These are phyloP conservation scores for Pluvianellus socialis DNA, from an alignment of 2,113 vertebrate species.

Conservation along the genomic window DNA sequence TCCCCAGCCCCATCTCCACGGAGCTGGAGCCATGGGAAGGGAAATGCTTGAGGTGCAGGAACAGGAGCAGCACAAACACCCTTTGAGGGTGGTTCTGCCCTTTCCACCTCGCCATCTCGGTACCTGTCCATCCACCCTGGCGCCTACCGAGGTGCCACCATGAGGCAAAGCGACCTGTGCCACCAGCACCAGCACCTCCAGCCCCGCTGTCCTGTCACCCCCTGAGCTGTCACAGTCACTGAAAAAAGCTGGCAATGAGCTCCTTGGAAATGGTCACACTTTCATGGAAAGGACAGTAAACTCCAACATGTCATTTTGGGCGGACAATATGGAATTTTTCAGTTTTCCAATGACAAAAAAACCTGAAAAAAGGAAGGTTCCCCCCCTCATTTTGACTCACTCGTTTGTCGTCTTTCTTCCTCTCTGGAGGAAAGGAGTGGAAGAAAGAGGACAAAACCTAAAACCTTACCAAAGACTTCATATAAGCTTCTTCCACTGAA, in stretches of 20 bases:
- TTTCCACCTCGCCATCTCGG: neutral
- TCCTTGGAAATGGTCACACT: neutral
- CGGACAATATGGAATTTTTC: neutral
- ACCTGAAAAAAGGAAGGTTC: neutral
- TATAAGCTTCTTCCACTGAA: neutral
- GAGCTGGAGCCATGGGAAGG: neutral
- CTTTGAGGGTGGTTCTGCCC: neutral
- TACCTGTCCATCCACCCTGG: neutral
- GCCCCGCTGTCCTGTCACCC: neutral
- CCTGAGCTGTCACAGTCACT: rapidly evolving
- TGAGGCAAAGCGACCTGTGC: rapidly evolving
- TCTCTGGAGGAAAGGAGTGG: neutral
- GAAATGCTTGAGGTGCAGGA: neutral
- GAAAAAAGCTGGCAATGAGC: neutral
- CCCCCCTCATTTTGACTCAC: neutral
- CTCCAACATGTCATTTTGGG: neutral
- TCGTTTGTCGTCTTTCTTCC: neutral
- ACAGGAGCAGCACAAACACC: neutral
- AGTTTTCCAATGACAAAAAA: neutral
- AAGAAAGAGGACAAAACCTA: neutral
- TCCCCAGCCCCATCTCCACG: rapidly evolving
- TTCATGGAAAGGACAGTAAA: neutral
- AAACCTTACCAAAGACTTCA: neutral
- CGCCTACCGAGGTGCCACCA: rapidly evolving
- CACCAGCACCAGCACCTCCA: neutral